phyloP scores from a whole-genome alignment of 1,140 invertebrate species.

The Zaprionus vittiger region DNA sequence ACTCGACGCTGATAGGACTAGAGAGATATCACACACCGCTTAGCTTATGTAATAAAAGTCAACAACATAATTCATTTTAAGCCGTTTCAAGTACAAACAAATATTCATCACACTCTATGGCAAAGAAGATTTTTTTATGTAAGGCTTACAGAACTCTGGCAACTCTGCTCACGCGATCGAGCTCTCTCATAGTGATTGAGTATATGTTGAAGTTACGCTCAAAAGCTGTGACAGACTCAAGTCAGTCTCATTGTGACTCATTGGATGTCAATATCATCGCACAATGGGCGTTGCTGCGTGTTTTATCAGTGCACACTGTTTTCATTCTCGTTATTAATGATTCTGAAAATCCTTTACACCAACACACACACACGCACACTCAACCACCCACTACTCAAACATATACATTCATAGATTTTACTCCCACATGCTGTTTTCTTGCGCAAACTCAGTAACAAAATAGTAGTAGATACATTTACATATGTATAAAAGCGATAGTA shows the following conservation, averaged over 20 bases:
- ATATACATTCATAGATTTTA: conserved; percentile 12
- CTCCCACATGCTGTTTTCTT: conserved; percentile 33
- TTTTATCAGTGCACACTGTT: conserved; percentile 60
- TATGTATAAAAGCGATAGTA: conserved; percentile 40
- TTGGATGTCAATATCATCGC: conserved; percentile 42
- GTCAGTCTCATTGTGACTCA: conserved; percentile 32
- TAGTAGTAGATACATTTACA: conserved; percentile 62
- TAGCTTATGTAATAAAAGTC: conserved; percentile 68
- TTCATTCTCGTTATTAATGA: conserved; percentile 31
- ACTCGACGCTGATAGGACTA: conserved; percentile 35
- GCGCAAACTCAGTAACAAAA: conserved; percentile 68
- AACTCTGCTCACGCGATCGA: conserved; percentile 33
- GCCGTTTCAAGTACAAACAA: conserved; percentile 24
- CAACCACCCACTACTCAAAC: not conserved
- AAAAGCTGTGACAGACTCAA: conserved; percentile 25
- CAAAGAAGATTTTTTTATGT: not conserved
- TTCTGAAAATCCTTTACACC: conserved; percentile 62
- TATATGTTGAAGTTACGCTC: conserved; percentile 15
- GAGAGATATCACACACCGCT: conserved; percentile 47
- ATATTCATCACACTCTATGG: not conserved
- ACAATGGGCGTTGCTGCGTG: conserved; percentile 51
- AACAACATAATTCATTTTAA: conserved; percentile 66
- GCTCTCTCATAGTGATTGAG: not conserved
- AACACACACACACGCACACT: conserved; percentile 33
- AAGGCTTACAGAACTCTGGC: conserved; percentile 30